Conservation (phyloP, 2,113 vertebrate species). For the Syngnathus floridae region DNA sequence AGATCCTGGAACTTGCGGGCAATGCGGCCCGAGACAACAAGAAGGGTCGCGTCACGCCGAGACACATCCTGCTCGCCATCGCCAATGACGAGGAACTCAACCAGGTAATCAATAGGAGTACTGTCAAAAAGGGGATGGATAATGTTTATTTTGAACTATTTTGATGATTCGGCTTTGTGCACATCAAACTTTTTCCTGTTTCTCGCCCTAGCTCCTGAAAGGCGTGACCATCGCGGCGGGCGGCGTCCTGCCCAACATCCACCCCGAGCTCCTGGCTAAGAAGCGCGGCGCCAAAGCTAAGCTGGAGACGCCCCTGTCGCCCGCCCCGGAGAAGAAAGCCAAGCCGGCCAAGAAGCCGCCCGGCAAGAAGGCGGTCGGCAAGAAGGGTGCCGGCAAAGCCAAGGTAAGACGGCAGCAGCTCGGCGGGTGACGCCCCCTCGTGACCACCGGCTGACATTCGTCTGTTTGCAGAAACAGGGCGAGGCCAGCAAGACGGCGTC, state of each 20-base stretch:
- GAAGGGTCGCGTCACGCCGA: conserved; percentile 92
- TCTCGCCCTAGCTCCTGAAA: conserved; percentile 80
- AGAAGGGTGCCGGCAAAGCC: conserved; percentile 79
- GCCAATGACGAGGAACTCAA: conserved; percentile 98
- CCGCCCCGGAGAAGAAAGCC: conserved; percentile 86
- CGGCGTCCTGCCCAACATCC: conserved; percentile 95
- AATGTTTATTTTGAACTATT: too few relatives aligned
- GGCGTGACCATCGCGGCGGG: conserved; percentile 97
- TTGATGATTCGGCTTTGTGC: background rate
- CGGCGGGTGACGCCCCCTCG: background rate
- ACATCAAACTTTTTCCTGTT: background rate
- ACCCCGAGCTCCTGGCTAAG: conserved; percentile 93
- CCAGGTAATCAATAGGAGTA: conserved; percentile 72
- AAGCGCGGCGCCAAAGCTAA: conserved; percentile 92
- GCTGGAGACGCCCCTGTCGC: conserved; percentile 87
- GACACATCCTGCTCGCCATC: conserved; percentile 94
- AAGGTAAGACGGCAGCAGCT: conserved; percentile 71
- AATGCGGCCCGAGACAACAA: conserved; percentile 98
- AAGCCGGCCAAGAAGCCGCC: conserved; percentile 84
- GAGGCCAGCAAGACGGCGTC: conserved; percentile 91
- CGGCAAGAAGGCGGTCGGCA: conserved; percentile 77
- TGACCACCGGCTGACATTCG: background rate
- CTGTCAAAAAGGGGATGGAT: too few relatives aligned
- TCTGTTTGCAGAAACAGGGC: conserved; percentile 76
- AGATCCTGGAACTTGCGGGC: conserved; percentile 96